A percentile compares a stretch with the other conserved stretches of the same genome.
These are phyloP conservation scores for Gastracanthus pulcherrimus DNA, from an alignment of 2,888 invertebrate species.

Conservation along the genomic window DNA sequence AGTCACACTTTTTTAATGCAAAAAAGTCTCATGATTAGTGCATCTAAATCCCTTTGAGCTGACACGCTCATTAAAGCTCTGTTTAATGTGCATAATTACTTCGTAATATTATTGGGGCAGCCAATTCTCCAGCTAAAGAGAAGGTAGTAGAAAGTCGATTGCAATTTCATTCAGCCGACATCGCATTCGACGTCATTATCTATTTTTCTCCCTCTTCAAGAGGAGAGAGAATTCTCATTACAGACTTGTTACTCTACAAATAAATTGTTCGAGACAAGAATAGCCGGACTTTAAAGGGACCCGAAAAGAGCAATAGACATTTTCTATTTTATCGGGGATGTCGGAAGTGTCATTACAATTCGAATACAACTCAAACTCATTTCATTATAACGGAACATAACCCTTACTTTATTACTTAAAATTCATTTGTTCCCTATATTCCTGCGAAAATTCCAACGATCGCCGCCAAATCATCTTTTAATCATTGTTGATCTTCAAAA, in stretches of 20 bases:
- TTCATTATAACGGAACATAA: too few relatives aligned
- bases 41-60: neutral
- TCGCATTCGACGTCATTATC: neutral
- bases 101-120: constrained; percentile 10
- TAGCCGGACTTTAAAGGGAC: too few relatives aligned
- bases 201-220: neutral
- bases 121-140: neutral
- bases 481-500: too few relatives aligned
- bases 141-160: neutral
- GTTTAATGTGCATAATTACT: constrained; percentile 34
- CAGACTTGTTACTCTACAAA: neutral
- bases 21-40: neutral
- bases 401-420: too few relatives aligned
- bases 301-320: too few relatives aligned
- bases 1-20: too few relatives aligned
- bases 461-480: too few relatives aligned
- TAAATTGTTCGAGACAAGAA: neutral
- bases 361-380: too few relatives aligned
- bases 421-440: too few relatives aligned
- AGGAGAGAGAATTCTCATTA: constrained; percentile 15
- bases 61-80: constrained; percentile 27
- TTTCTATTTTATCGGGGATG: too few relatives aligned
- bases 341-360: too few relatives aligned
- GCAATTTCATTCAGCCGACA: constrained; percentile 16
- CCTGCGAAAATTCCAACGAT: too few relatives aligned